These are phyloP conservation scores for Nothoprocta pentlandii DNA, from an alignment of 2,113 vertebrate species.

Conservation along the genomic window DNA sequence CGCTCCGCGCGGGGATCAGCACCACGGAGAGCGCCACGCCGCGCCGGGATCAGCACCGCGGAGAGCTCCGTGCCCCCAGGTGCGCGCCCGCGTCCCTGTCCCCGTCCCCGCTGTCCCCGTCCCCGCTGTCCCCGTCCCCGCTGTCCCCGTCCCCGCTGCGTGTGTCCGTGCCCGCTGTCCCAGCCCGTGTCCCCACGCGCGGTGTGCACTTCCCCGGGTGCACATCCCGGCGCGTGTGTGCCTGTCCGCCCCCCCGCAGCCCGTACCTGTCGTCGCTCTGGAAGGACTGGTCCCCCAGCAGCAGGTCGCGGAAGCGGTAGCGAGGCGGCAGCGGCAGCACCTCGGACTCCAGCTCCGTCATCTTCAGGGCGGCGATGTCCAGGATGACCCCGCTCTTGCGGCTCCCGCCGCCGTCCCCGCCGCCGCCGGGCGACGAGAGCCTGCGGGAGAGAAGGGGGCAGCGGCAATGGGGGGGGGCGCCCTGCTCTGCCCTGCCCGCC, in stretches of 20 bases:
- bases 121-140: accelerated
- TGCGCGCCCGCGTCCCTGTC: no score
- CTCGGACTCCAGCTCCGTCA: conserved; percentile 91
- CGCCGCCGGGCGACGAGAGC: conserved; percentile 75
- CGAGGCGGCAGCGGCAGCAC: conserved; percentile 93
- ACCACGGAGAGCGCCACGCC: background rate
- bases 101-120: background rate
- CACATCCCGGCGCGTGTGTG: accelerated
- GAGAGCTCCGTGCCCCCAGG: background rate
- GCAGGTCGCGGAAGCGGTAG: conserved; percentile 94
- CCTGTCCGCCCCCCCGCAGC: background rate
- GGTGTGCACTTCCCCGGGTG: accelerated
- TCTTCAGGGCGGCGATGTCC: conserved; percentile 87
- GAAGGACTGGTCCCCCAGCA: conserved; percentile 93
- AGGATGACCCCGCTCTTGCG: conserved; percentile 84
- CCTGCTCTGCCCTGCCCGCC: background rate
- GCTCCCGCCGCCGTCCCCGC: conserved; percentile 74
- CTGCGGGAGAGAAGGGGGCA: conserved; percentile 69
- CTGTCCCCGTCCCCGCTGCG: accelerated
- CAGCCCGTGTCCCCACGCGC: background rate
- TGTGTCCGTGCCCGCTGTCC: accelerated
- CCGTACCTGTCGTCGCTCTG: conserved; percentile 94
- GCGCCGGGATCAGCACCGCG: conserved; percentile 7
- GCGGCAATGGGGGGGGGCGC: background rate
- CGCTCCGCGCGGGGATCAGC: background rate